Evolutionary conservation across 2,113 vertebrate species (phyloP).

Genomic region (Dasyprocta punctata): DNA sequence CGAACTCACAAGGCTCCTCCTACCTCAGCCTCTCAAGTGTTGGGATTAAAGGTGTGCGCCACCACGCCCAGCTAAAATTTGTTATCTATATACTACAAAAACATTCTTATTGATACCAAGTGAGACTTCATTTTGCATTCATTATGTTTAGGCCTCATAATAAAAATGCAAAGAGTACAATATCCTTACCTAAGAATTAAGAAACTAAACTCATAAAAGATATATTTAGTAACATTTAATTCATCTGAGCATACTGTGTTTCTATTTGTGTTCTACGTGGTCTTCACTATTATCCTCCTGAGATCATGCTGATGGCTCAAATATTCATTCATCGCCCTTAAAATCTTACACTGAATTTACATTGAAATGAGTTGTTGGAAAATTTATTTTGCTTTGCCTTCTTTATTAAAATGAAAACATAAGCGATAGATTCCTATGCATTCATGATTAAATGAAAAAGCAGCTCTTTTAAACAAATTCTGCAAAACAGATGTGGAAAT

Average conservation of each 20-base stretch:
- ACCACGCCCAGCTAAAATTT: too few species aligned
- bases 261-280: neutral
- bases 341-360: neutral
- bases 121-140: neutral
- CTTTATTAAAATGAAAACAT: neutral
- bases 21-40: too few species aligned
- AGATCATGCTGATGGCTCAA: neutral
- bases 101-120: neutral
- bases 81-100: neutral
- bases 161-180: neutral
- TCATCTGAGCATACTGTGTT: neutral
- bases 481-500: neutral
- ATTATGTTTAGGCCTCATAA: neutral
- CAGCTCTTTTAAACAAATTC: neutral
- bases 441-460: neutral
- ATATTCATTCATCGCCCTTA: neutral
- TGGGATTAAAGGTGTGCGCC: too few species aligned
- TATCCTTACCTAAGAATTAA: neutral
- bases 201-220: neutral
- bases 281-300: neutral
- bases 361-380: neutral
- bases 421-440: neutral
- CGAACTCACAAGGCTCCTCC: too few species aligned
- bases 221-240: neutral
- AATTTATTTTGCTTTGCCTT: neutral